Evolutionary conservation across 30 jellyfish, hydroid and myxozoan genomes (phyloP).

Genomic region (Pelagia noctiluca): DNA sequence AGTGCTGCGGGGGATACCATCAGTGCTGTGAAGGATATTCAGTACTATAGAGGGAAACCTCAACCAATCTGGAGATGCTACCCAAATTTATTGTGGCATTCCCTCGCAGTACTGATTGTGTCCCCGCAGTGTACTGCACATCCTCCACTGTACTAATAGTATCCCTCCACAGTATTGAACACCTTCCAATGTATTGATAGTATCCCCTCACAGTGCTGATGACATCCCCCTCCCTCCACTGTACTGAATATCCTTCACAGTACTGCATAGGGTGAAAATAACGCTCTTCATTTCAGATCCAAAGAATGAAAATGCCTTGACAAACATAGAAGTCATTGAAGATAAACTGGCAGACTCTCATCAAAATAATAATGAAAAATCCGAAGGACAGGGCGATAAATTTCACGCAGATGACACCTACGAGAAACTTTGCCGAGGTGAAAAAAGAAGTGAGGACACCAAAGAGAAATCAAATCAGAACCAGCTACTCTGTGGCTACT

Average conservation of each 20-base stretch:
- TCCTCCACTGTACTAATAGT: no score
- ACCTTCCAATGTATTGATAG: no score
- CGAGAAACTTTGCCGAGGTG: constrained; percentile 63
- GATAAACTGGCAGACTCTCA: background rate
- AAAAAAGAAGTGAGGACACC: background rate
- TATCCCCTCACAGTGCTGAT: no score
- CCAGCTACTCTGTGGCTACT: constrained; percentile 55
- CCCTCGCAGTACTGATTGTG: no score
- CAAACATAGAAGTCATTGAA: constrained; percentile 16
- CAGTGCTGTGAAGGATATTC: no score
- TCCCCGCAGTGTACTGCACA: no score
- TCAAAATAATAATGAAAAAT: background rate
- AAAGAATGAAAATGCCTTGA: constrained; percentile 21
- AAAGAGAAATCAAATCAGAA: background rate
- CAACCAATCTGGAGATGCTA: no score
- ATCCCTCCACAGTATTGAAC: no score
- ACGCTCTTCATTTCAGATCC: constrained; percentile 18
- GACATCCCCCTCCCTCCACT: background rate
- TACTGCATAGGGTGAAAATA: background rate
- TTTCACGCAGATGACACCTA: constrained; percentile 21
- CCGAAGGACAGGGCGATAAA: background rate
- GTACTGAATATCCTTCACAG: no score
- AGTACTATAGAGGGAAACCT: no score
- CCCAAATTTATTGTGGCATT: no score
- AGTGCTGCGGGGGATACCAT: no score